Evolutionary conservation across 2,888 invertebrate species (phyloP), one percentile per base, ranked within the genome.

Genomic region (Imbricaverruca yamaguchii): DNA sequence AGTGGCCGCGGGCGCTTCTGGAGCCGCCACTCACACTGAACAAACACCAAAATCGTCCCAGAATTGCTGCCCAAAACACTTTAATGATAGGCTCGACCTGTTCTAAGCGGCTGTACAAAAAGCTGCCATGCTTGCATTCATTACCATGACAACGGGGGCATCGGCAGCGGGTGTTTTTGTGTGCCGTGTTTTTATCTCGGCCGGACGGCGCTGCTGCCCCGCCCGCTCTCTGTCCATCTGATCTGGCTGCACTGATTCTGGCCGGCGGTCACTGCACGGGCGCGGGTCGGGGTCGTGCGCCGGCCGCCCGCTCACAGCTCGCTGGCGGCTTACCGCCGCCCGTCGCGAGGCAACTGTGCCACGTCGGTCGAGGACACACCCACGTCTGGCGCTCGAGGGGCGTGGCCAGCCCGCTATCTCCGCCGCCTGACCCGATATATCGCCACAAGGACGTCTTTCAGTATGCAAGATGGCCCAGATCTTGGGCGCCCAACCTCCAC

Each of bases 381-480:
- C 69, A 15, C 39, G 39, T 39, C 39, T 39, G 39, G 39, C 39
- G 39, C 39, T 39, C 39, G 57, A 63, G 63, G n/a, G 9, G 65
- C 65, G 65, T 11, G 23, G 18, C 65, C 23, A 13, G 69, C 23
- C 25, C 69, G 25, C 69, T 67, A 69, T 1, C 69, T 12, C 67
- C 74, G 74, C 21, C 18, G 21, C 15, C 74, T 55, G 69, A 39
- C 69, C 69, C 69, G 69, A 69, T 39, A 69, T 15, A 55, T 55
- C 55, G 11, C 53, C 55, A 21, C 74, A 74, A 74, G 74, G 74
- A 74, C 74, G 21, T 21, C 53, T 8, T 55, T 74, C 55, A 55
- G 55, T 74, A 74, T 74, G 74, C 74, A 74, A 74, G 74, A 74
- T 74, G 74, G 74, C 74, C 74, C 74, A 74, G 74, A 74, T 74